These are phyloP conservation scores for Serrognathus titanus DNA, from an alignment of 2,888 invertebrate genomes.

Conservation along the genomic window DNA sequence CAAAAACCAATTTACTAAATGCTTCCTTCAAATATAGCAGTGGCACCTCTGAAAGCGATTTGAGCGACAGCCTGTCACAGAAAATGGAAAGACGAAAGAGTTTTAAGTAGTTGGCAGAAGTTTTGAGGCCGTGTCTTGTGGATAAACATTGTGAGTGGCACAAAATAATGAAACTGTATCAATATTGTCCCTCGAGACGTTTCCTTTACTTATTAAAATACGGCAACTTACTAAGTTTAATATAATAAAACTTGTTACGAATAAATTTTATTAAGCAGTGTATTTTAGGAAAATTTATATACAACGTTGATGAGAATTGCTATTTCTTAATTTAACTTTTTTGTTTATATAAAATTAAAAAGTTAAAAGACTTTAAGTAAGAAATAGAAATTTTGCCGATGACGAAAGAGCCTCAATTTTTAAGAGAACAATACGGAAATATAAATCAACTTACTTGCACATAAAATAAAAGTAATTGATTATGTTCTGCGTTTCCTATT, in stretches of 20 bases:
- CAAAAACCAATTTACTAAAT: conserved; percentile 43
- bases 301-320: no score
- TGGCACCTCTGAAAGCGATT: conserved; percentile 41
- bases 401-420: no score
- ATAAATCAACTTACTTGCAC: no score
- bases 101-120: conserved; percentile 51
- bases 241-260: conserved; percentile 14
- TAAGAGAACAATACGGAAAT: no score
- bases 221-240: conserved; percentile 17
- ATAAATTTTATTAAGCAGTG: conserved; percentile 14
- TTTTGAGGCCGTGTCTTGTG: conserved; percentile 44
- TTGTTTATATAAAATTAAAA: no score
- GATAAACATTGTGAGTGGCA: conserved; percentile 47
- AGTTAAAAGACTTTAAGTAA: no score
- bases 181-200: conserved; percentile 26
- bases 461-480: no score
- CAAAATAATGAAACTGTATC: conserved; percentile 37
- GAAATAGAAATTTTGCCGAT: no score
- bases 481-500: no score
- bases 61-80: conserved; percentile 50
- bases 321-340: no score
- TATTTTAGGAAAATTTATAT: neutral
- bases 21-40: conserved; percentile 40
- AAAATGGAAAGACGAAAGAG: conserved; percentile 50
- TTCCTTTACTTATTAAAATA: conserved; percentile 19